Evolutionary conservation across 2,797 vertebrate species (phyloP).

Genomic region (Peromyscus eremicus): DNA sequence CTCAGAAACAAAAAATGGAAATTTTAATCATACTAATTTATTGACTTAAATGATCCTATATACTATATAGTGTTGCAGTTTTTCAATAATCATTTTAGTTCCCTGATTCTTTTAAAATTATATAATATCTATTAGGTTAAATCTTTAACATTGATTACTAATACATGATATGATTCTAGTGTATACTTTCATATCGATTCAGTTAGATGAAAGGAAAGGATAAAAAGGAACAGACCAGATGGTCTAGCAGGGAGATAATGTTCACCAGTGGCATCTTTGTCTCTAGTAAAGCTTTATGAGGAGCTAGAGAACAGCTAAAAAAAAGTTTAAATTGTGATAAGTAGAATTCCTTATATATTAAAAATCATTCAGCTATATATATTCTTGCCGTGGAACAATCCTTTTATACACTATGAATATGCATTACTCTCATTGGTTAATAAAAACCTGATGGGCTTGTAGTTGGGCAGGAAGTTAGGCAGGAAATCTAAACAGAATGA

Average conservation of each 20-base stretch:
- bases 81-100: background rate
- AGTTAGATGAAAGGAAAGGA: background rate
- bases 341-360: background rate
- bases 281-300: background rate
- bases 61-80: background rate
- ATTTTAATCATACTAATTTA: background rate
- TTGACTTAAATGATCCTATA: background rate
- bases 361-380: background rate
- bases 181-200: background rate
- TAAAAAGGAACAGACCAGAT: background rate
- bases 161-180: background rate
- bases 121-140: background rate
- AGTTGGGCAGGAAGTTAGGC: too few relatives aligned
- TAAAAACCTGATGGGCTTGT: too few relatives aligned
- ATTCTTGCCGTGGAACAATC: too few relatives aligned
- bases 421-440: too few relatives aligned
- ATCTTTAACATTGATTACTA: background rate
- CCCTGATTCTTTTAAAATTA: background rate
- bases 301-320: background rate
- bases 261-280: background rate
- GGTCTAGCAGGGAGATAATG: background rate
- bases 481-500: too few relatives aligned
- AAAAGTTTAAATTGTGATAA: background rate
- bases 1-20: background rate
- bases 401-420: too few relatives aligned